Percentiles rank a stretch among this genome's conserved stretches.
phyloP scores from a whole-genome alignment of 2,797 vertebrate species.

The Octomys mimax region DNA sequence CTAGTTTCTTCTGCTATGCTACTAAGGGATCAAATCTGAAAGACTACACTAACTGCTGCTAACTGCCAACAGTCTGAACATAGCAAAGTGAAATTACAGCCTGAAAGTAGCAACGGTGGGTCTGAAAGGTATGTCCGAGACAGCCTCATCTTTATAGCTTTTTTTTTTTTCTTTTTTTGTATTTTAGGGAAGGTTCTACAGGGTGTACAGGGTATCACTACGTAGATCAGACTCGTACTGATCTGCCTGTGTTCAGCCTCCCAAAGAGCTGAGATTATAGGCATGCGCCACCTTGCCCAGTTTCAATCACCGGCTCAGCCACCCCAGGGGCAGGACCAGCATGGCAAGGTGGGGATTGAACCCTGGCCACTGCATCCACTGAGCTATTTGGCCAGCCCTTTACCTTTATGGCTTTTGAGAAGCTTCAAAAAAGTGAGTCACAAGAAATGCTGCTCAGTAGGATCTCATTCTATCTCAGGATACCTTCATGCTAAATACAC shows the following conservation, averaged over 20 bases:
- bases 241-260: too few species aligned
- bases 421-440: background rate
- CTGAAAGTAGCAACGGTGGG: background rate
- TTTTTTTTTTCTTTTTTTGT: background rate
- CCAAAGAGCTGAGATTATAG: too few species aligned
- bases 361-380: too few species aligned
- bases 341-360: too few species aligned
- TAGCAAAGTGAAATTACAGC: background rate
- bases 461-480: background rate
- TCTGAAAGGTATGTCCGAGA: background rate
- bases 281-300: too few species aligned
- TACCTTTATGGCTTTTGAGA: background rate
- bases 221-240: too few species aligned
- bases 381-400: too few species aligned
- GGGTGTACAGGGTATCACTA: too few species aligned
- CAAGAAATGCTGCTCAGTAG: background rate
- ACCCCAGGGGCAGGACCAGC: too few species aligned
- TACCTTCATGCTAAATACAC: background rate
- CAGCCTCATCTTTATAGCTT: background rate
- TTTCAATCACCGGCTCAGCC: too few species aligned
- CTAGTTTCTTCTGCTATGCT: background rate
- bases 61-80: background rate
- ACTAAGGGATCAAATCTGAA: background rate
- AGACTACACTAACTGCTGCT: background rate
- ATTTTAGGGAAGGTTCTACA: too few species aligned